phyloP scores from a whole-genome alignment of 2,113 vertebrate genomes.

The Trochalopteron elliotii region DNA sequence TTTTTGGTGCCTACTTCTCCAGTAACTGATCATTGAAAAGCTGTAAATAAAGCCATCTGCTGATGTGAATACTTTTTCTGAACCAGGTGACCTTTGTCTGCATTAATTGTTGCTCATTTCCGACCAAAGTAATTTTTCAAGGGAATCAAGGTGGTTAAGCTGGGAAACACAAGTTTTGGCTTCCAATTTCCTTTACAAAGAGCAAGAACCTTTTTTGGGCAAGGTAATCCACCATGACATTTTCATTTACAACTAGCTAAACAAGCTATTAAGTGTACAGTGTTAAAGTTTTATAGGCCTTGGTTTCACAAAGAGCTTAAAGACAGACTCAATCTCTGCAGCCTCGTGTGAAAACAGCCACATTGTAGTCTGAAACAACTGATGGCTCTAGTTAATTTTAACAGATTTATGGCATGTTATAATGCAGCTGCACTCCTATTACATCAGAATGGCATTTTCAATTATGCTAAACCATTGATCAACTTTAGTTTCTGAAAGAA shows the following conservation, averaged over 20 bases:
- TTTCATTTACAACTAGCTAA: neutral
- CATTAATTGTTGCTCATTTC: constrained; percentile 6
- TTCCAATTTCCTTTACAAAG: neutral
- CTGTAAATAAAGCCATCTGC: constrained; percentile 46
- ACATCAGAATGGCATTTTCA: neutral
- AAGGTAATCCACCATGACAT: neutral
- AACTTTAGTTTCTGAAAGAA: neutral
- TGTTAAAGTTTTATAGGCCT: neutral
- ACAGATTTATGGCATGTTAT: neutral
- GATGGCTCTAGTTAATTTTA: neutral
- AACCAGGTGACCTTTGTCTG: constrained; percentile 19
- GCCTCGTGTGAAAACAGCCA: neutral
- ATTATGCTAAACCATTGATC: neutral
- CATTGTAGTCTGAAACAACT: neutral
- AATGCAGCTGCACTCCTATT: neutral
- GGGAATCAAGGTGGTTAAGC: neutral
- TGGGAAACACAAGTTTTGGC: neutral
- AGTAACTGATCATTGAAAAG: neutral
- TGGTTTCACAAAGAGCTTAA: neutral
- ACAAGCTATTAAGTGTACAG: neutral
- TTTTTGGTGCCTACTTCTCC: neutral
- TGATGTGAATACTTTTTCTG: constrained; percentile 1
- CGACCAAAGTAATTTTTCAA: neutral
- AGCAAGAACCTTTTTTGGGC: neutral
- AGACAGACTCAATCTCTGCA: neutral